These are phyloP conservation scores for Pelagia noctiluca DNA, from an alignment of 30 jellyfish, hydroid and myxozoan species.

Conservation along the genomic window DNA sequence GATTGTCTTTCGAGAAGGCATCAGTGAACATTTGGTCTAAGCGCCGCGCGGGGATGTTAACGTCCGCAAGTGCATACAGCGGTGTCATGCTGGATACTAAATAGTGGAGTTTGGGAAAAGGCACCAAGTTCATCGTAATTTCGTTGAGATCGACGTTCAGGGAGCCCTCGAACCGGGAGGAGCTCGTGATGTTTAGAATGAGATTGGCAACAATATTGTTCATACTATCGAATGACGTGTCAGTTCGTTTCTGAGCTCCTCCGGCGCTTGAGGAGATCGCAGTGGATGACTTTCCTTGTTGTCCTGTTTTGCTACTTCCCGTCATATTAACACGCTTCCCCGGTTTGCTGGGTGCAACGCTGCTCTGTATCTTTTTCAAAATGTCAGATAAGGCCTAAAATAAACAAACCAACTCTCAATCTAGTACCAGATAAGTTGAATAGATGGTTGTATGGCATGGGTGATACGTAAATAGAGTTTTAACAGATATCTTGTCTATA, in stretches of 20 bases:
- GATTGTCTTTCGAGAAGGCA: constrained; percentile 88
- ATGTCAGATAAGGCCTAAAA: constrained; percentile 81
- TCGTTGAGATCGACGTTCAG: constrained; percentile 92
- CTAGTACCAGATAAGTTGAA: too few species aligned
- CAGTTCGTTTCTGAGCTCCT: constrained; percentile 32
- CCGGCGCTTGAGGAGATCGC: constrained; percentile 66
- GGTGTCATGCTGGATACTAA: constrained; percentile 95
- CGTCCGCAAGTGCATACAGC: constrained; percentile 76
- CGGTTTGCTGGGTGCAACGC: constrained; percentile 62
- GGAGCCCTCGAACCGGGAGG: constrained; percentile 95
- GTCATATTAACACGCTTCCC: constrained; percentile 68
- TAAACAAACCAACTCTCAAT: too few species aligned
- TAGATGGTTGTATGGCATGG: too few species aligned
- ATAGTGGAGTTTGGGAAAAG: constrained; percentile 94
- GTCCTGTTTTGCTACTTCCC: constrained; percentile 18
- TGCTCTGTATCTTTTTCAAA: constrained; percentile 62
- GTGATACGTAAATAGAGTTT: too few species aligned
- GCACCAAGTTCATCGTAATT: constrained; percentile 89
- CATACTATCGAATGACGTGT: constrained; percentile 85
- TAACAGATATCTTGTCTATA: too few species aligned
- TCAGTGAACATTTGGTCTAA: constrained; percentile 95
- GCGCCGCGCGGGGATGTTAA: constrained; percentile 69
- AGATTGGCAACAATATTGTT: constrained; percentile 88
- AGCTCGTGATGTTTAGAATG: constrained; percentile 83
- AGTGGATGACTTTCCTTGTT: constrained; percentile 33